A percentile compares a stretch with the other conserved stretches of the same genome.
Evolutionary conservation across 2,113 vertebrate genomes (phyloP).

Genomic region (Coturnix japonica): DNA sequence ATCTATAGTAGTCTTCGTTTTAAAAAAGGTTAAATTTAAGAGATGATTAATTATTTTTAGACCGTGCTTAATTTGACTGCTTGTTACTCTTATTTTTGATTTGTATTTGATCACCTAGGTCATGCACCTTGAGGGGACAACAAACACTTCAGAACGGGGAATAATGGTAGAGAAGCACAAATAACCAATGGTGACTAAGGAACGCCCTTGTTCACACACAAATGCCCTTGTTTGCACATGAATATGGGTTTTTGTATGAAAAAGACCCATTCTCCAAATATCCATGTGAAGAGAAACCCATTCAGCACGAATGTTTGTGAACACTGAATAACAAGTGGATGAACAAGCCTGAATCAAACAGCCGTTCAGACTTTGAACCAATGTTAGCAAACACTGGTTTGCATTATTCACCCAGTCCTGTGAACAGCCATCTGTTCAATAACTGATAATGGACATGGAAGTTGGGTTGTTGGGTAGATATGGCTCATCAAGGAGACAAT

Average conservation of each 20-base stretch:
- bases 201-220: conserved; percentile 65
- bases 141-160: conserved; percentile 38
- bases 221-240: conserved; percentile 71
- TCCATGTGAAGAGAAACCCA: conserved; percentile 69
- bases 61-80: conserved; percentile 32
- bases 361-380: conserved; percentile 71
- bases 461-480: conserved; percentile 65
- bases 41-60: conserved; percentile 31
- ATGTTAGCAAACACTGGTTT: conserved; percentile 59
- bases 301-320: conserved; percentile 66
- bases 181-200: conserved; percentile 46
- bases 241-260: conserved; percentile 63
- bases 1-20: not conserved
- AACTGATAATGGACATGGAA: conserved; percentile 70
- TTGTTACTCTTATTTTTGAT: conserved; percentile 54
- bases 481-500: conserved; percentile 61
- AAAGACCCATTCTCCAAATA: conserved; percentile 70
- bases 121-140: conserved; percentile 51
- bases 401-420: conserved; percentile 62
- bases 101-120: conserved; percentile 63
- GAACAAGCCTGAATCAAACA: conserved; percentile 69
- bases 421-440: conserved; percentile 70
- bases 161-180: conserved; percentile 54
- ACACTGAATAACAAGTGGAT: conserved; percentile 68
- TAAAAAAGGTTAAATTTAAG: conserved; percentile 6